Evolutionary conservation across 92 coral and sea anemone genomes (phyloP), one percentile per base, ranked within the genome.

Genomic region (Montipora capitata): DNA sequence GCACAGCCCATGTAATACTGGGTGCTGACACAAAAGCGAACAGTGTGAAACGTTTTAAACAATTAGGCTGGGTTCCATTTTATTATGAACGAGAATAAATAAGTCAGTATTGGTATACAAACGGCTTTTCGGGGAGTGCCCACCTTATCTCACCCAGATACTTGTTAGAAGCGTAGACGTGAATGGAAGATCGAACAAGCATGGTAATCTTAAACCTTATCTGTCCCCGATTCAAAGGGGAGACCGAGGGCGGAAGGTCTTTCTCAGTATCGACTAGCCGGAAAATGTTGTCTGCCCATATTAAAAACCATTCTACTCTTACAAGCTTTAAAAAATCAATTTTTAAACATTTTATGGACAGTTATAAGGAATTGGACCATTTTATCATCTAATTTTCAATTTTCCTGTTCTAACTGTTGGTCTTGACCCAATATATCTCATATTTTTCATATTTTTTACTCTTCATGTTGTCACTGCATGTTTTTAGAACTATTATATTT

Each of bases 1-100:
- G 88, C 5, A 81, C 91, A 35, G 91, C 94, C 7, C 82, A 91
- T 40, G 91, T 87, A 11, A 91, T 91, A 18, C 65, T 87, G n/a
- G 65, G 51, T 68, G 89, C 70, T 77, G 95, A 83, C 59, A 77
- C 84, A 57, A 64, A 78, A 72, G 92, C 95, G 63, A 88, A 81
- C 48, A 85, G 85, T 74, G 95, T 80, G 42, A 80, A 78, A 40
- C 77, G 77, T 48, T 93, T 93, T 45, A 85, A 74, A 72, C 44
- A 85, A 72, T 62, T 79, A 20, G 41, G 65, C 43, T 90, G 93
- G 87, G 58, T 90, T 8, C 84, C 83, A 1, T 85, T 74, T 67
- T 65, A 54, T 44, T 54, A 64, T 13, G 88, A 90, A 52, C 72
- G 14, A 90, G 71, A 63, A 54, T 78, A 12, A 78, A 79, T 54